Base-by-base conservation (phyloP, 2,888 invertebrate genomes). In the Megaustenia siamemsis region DNA sequence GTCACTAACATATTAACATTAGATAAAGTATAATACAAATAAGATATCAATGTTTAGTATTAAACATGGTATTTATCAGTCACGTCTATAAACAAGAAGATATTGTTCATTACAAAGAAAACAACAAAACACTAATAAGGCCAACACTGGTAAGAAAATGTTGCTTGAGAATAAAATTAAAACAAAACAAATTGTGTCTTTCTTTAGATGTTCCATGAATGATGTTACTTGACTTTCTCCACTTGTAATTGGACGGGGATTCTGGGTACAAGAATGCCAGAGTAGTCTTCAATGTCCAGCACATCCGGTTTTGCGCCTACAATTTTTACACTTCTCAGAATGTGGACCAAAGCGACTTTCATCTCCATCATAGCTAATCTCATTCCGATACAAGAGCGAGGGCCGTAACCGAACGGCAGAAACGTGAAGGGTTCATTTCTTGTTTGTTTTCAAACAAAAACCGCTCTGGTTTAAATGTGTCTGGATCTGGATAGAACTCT, bases 341-440 rank as follows among this genome's bases (percentile, higher is more conserved):
- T 75, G 35, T 69, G 69, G 3, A 83, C 85, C 1, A 78, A 28
- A 4, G 85, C 85, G 35, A 82, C 40, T 73, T n/a, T 86, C 32
- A 86, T 45, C 56, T 85, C 83, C 66, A 86, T 40, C 45, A 85
- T 76, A 1, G 85, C 85, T 60, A 86, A 73, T 24, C 85, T 60
- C 71, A 81, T 83, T 18, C 83, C 86, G 10, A 85, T 71, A 73
- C 86, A 86, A 24, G 49, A 49, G 6, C 86, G 68, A 10, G 86
- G 85, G 3, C 86, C 86, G 45, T 73, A 73, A 28, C 86, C 86
- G 43, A 86, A 86, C 21, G 83, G 71, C 40, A 86, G 56, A 63
- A 79, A 79, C 0, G 69, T 60, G 1, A 63, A 6, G 5, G 69
- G 71, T 63, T 73, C 6, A 40, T 35, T 8, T 32, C 63, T 21